Percentiles rank a stretch among this genome's conserved stretches.
Conservation (phyloP, 2,888 invertebrate genomes). For the Druceiella hillmani region DNA sequence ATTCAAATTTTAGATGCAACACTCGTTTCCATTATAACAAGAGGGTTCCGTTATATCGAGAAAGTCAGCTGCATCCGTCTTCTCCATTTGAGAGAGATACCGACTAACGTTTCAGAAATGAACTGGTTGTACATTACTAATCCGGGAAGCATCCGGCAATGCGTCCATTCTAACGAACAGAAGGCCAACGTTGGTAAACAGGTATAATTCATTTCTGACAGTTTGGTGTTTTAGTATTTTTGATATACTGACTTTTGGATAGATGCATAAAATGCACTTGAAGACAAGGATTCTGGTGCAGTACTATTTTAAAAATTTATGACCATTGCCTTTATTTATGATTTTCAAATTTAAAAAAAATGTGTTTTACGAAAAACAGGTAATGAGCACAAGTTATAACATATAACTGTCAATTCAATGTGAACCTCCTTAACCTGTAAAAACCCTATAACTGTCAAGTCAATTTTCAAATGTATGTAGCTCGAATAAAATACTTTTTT, state of each 20-base stretch:
- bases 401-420: too few species aligned
- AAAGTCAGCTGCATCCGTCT: constrained; percentile 40
- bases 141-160: constrained; percentile 38
- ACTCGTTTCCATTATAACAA: constrained; percentile 32
- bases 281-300: too few species aligned
- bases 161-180: constrained; percentile 42
- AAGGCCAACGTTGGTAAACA: constrained; percentile 37
- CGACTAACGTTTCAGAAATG: constrained; percentile 32
- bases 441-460: too few species aligned
- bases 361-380: too few species aligned
- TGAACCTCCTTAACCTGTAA: too few species aligned
- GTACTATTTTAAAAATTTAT: too few species aligned
- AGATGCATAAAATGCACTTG: too few species aligned
- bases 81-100: constrained; percentile 37
- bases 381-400: too few species aligned
- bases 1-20: constrained; percentile 21
- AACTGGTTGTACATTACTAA: constrained; percentile 44
- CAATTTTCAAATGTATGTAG: too few species aligned
- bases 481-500: too few species aligned
- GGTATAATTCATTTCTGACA: constrained; percentile 28
- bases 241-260: background rate
- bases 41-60: constrained; percentile 41
- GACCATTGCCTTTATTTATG: too few species aligned
- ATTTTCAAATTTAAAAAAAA: too few species aligned
- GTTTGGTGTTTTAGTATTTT: background rate